Base-by-base conservation (phyloP, 2,113 vertebrate species). In the Galeopterus variegatus region DNA sequence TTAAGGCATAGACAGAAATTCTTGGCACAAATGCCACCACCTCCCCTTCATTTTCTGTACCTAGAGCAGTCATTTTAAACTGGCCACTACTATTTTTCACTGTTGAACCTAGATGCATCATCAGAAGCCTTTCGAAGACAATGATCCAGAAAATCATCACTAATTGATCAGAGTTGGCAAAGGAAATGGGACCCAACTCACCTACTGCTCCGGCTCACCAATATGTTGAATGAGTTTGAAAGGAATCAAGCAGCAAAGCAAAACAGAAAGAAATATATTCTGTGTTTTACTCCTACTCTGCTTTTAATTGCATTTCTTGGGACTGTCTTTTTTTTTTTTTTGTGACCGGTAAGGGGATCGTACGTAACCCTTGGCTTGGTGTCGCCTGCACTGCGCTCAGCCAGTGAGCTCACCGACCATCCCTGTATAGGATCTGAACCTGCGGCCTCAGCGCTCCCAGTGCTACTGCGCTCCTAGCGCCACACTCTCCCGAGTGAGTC, bases 201-300 rank as follows among this genome's bases (percentile, higher is more conserved):
- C 12, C 58, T 93, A 14, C 13, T 88, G 91, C 33, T 91, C 21
- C 64, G 73, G 52, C 4, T 86, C 70, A 64, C 17, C 76, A 76
- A 64, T 18, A 83, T 4, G 21, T 28, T 91, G 33, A 50, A 28
- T 19, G 48, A 69, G 31, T 88, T 77, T 88, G 15, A 92, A 95
- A 96, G 67, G 28, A 95, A 84, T 72, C 36, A 81, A 41, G 79
- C 45, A 92, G 26, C 8, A 76, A 83, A 77, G 50, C 45, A 45
- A 96, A 88, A 81, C 6, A 87, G 8, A 96, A 93, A 84, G 5
- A 33, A 64, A 23, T 28, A 28, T 8, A 67, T 45, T 41, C 52
- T 69, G 17, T 5, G 11, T 50, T 87, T 96, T 54, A n/a, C 67
- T 62, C 56, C 14, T 72, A 7, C 3, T 54, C 13, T 72, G 45